Evolutionary conservation across 2,113 vertebrate species (phyloP), one percentile per base, ranked within the genome.

Genomic region (Xyliphius kryptos): DNA sequence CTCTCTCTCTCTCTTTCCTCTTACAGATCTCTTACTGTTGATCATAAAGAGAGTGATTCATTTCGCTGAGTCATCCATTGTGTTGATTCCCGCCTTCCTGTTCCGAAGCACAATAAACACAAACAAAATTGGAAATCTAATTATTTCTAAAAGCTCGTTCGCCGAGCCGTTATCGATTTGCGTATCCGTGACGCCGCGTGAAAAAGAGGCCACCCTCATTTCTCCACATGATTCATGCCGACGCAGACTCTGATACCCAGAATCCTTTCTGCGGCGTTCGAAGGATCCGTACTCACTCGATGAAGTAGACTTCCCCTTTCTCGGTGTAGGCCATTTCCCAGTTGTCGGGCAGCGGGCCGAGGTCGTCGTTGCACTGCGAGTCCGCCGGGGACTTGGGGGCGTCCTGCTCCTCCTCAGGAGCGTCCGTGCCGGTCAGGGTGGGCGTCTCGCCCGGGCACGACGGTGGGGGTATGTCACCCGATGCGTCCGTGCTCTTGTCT

Each of bases 301-400:
- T 99, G 76, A 99, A 99, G 83, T 99, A 99, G 80, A 99, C 95
- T 87, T 99, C 96, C 2, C 96, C 96, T 73, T 98, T 98, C 81
- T 99, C 96, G 12, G 96, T 99, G 72, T 97, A 99, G 65, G 96
- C 96, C 96, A 99, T 99, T 85, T 99, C 96, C 95, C 96, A 99
- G 81, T 99, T 98, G 78, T 97, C 96, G 55, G 96, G 95, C 73
- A 99, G 78, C 2, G 90, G 88, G 12, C 94, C 96, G 54, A 92
- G 77, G 22, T 97, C 93, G 2, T 97, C 94, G 48, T 81, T 92
- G 1, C 95, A 90, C 47, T 64, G 85, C 46, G 88, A 89, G 72
- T 94, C 91, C 67, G 77, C 71, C 38, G 82, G 72, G 77, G 88
- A 81, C 86, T 92, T 77, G 71, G 82, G 76, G 48, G 88, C 80